phyloP scores from a whole-genome alignment of 1,140 invertebrate genomes.

The Sycophila sp. region DNA sequence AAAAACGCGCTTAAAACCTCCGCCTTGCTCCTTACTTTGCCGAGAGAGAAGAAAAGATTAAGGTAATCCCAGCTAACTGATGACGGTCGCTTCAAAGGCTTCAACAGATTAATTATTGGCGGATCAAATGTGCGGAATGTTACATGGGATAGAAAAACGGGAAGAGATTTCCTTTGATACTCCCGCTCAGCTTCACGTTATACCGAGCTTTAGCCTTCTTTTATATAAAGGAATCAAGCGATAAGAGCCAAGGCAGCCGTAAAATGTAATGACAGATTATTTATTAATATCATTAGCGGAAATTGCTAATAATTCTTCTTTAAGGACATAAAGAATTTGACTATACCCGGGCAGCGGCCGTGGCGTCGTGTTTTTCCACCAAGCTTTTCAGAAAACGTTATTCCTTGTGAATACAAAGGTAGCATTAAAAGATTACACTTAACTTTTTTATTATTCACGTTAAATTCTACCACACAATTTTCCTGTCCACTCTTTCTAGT shows the following conservation, averaged over 20 bases:
- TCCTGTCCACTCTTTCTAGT: too few relatives aligned
- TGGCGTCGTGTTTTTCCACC: too few relatives aligned
- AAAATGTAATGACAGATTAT: neutral
- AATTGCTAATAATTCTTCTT: neutral
- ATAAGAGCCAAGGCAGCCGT: neutral
- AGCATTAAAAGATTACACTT: too few relatives aligned
- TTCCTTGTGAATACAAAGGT: too few relatives aligned
- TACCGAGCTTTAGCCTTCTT: too few relatives aligned
- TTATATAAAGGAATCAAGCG: neutral
- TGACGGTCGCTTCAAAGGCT: conserved; percentile 61
- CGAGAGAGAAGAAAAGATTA: conserved; percentile 47
- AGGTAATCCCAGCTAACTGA: conserved; percentile 59
- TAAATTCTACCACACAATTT: too few relatives aligned
- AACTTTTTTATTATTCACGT: too few relatives aligned
- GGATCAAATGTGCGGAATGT: conserved; percentile 41
- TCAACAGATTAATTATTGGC: conserved; percentile 59
- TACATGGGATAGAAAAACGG: neutral
- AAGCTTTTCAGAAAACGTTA: too few relatives aligned
- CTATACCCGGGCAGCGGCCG: too few relatives aligned
- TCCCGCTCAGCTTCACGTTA: too few relatives aligned
- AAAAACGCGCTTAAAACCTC: conserved; percentile 13
- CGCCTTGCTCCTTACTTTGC: neutral
- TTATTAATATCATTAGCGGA: neutral
- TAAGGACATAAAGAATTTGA: too few relatives aligned
- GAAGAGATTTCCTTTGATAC: too few relatives aligned